Evolutionary conservation across 2,113 vertebrate genomes (phyloP), one percentile per base, ranked within the genome.

Genomic region (Psilopsiagon aurifrons): DNA sequence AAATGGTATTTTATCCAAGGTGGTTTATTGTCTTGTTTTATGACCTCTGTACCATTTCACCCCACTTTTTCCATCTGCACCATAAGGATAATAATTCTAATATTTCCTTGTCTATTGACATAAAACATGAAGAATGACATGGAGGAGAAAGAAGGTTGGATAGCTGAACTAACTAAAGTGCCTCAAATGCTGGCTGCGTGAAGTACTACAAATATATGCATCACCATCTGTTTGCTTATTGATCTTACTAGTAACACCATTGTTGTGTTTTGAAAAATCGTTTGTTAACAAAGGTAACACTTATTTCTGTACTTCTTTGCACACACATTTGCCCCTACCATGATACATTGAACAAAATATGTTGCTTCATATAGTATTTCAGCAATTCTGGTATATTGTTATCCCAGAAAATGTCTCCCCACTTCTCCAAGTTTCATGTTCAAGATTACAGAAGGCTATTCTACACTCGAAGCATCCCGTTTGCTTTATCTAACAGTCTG

Each of bases 141-240:
- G 19, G 7, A 11, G 11, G 22, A 83, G 35, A 90, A 76, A 92
- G 25, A 77, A 18, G 18, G 10, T 57, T 94, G 35, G 59, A 88
- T 49, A 77, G 31, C 35, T 81, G 76, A 96, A 90, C 28, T 86
- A 93, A 88, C 83, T 92, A 80, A 86, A 92, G 17, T 16, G 8
- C 60, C 94, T 88, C 71, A 90, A 83, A 70, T 67, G 22, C 9
- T 92, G 63, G 31, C 83, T 90, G 43, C 70, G 49, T 83, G 41
- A 80, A 86, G 49, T 69, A 57, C 18, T 69, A 44, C 59, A 66
- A 62, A 86, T 83, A 49, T 11, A 67, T 63, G 31, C n/a, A 41
- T 81, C 51, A 77, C 57, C 68, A 93, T 92, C 90, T 90, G 59
- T 49, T 86, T 88, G 11, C 37, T 92, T 70, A 63, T 57, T 95